Percentiles rank a stretch among this genome's conserved stretches.
Evolutionary conservation across 2,113 vertebrate genomes (phyloP).

Genomic region (Nibea albiflora): DNA sequence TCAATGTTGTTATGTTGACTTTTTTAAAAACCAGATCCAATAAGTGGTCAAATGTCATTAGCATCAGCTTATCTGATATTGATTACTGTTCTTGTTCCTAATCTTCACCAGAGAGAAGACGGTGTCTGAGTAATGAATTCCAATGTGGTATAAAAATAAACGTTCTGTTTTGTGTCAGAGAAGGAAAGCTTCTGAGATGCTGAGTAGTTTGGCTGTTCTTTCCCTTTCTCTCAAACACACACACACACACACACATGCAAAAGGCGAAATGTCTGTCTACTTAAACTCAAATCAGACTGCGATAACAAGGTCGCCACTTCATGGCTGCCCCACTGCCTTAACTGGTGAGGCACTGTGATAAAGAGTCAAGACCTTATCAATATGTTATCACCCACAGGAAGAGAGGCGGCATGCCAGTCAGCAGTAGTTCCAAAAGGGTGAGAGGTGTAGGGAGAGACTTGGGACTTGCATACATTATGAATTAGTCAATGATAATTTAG

Average conservation of each 20-base stretch:
- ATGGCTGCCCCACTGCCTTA: conserved; percentile 37
- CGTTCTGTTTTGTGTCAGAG: not conserved
- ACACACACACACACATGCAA: not conserved
- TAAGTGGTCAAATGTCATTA: not conserved
- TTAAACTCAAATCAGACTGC: conserved; percentile 50
- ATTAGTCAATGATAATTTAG: not conserved
- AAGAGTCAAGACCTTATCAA: conserved; percentile 47
- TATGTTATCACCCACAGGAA: conserved; percentile 66
- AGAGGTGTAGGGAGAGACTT: not conserved
- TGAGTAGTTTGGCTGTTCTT: not conserved
- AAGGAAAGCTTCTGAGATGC: not conserved
- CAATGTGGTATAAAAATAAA: not conserved
- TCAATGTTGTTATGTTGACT: not conserved
- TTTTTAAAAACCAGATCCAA: not conserved
- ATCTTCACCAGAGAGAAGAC: not conserved
- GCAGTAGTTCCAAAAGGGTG: conserved; percentile 5
- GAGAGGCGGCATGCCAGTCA: conserved; percentile 51
- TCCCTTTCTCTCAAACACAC: not conserved
- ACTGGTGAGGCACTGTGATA: conserved; percentile 55
- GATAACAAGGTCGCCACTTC: conserved; percentile 71
- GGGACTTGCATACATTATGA: not conserved
- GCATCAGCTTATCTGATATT: conserved; percentile 5
- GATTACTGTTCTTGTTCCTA: not conserved
- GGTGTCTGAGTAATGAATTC: not conserved
- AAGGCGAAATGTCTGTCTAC: conserved; percentile 20